Evolutionary conservation across 2,888 invertebrate species (phyloP), one percentile per base, ranked within the genome.

Genomic region (Ischnura elegans): DNA sequence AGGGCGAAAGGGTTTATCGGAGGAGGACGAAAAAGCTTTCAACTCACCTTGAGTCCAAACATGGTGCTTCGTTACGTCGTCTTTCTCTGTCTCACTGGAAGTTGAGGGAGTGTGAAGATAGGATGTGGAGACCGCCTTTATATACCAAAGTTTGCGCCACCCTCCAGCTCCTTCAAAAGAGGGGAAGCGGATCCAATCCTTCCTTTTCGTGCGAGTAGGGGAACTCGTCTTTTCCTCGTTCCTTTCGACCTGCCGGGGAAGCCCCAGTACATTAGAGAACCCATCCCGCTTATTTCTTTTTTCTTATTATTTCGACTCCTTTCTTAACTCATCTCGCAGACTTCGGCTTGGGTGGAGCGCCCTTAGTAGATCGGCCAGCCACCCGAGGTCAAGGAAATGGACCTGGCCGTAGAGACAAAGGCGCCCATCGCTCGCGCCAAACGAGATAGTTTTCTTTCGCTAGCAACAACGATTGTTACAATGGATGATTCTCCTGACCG

Each of bases 1-100:
- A 76, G 76, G 36, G 16, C 76, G 36, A 76, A 76, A 76, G 76
- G 76, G 36, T 76, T 29, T 25, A 2, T 51, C 8, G 51, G 13
- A 51, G 8, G 51, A 51, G 8, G 25, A 61, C 21, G 25, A 21
- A 76, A 25, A 36, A 36, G 36, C 36, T 4, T 29, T 76, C 76
- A 10, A 76, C 76, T 76, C 76, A 76, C 76, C 76, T 76, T 76
- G 76, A 76, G 76, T 36, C 76, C 76, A 36, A 36, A 76, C 76
- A 76, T 76, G 76, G 16, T 36, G 29, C 76, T 10, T 8, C 19
- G 51, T 19, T 51, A 19, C 51, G 4, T 61, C 61, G 61, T 61
- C 61, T 61, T 61, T 55, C 55, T 55, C 29, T 66, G 8, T 76
- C 76, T 76, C 25, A 47, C 51, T 51, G 13, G 2, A 51, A 61